Evolutionary conservation across 1,140 invertebrate genomes (phyloP).

Genomic region (roundworm (Caenorhabditis elegans)): WBcel235 BX284606.5:14161001-14161500

Average conservation of each 20-base stretch:
- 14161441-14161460: slow-evolving; percentile 46
- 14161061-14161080: slow-evolving; percentile 61
- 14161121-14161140: slow-evolving; percentile 63
- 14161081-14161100: slow-evolving; percentile 60
- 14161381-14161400: slow-evolving; percentile 55
- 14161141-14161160: no score
- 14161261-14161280: no score
- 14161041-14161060: slow-evolving; percentile 57
- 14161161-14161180: no score
- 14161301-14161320: no score
- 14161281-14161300: no score
- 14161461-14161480: slow-evolving; percentile 50
- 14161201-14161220: no score
- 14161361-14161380: no score
- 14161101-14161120: slow-evolving; percentile 61
- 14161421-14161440: slow-evolving; percentile 41
- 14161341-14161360: no score
- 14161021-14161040: slow-evolving; percentile 57
- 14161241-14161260: no score
- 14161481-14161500: slow-evolving; percentile 22
- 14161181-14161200: no score
- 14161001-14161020: slow-evolving; percentile 65
- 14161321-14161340: no score
- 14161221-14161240: no score
- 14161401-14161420: slow-evolving; percentile 51